Conservation (phyloP, 2,797 vertebrate genomes). For the Pseudochromis fuscus region DNA sequence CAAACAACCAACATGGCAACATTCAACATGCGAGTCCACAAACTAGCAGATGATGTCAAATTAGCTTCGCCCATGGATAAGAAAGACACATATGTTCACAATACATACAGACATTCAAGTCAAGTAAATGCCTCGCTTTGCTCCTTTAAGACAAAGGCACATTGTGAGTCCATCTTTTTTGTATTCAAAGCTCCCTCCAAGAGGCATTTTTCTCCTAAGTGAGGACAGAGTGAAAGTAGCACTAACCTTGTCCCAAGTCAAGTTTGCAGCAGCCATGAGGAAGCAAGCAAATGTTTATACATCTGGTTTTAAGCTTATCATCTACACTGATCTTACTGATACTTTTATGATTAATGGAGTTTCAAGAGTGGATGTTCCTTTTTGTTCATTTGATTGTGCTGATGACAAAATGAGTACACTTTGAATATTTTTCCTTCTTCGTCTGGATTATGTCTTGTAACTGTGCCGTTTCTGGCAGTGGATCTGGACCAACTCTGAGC, state of each 20-base stretch:
- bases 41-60: too few species aligned
- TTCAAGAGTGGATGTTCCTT: conserved; percentile 3
- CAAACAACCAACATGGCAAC: too few species aligned
- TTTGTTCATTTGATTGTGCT: conserved; percentile 19
- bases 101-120: too few species aligned
- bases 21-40: too few species aligned
- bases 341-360: conserved; percentile 21
- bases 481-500: conserved; percentile 30
- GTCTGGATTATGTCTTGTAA: conserved; percentile 53
- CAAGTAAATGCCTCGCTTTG: too few species aligned
- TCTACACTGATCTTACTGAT: conserved; percentile 13
- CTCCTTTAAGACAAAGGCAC: neutral
- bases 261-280: neutral
- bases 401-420: conserved; percentile 26
- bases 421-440: conserved; percentile 7
- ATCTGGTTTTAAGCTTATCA: conserved; percentile 35
- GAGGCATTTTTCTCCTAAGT: neutral
- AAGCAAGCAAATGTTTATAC: conserved; percentile 6
- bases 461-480: neutral
- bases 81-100: too few species aligned
- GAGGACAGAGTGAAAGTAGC: neutral
- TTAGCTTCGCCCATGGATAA: too few species aligned
- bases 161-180: neutral
- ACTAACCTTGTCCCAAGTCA: neutral
- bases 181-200: neutral